Conservation (phyloP, 2,113 vertebrate species). For the Eolophus roseicapilla region DNA sequence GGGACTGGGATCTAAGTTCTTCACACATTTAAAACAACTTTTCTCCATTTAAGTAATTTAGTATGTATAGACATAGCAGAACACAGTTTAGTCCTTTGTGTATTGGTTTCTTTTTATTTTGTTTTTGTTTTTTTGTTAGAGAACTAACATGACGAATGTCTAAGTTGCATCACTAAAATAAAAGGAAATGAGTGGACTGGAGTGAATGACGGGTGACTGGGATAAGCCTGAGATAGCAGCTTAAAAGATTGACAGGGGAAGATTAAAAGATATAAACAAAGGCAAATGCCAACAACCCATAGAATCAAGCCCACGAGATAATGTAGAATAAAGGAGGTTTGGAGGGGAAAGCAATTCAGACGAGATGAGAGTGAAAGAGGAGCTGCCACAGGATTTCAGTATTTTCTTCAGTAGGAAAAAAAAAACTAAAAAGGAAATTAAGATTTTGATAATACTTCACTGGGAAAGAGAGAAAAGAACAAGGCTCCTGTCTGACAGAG, state of each 20-base stretch:
- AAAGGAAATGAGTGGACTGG: slow-evolving; percentile 3
- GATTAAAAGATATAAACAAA: slow-evolving; percentile 62
- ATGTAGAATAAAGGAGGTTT: slow-evolving; percentile 7
- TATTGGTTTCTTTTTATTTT: background rate
- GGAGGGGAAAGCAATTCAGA: background rate
- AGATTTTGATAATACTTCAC: background rate
- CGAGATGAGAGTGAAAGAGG: background rate
- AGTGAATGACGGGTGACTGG: slow-evolving; percentile 43
- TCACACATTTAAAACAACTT: background rate
- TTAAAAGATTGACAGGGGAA: slow-evolving; percentile 40
- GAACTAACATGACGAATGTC: background rate
- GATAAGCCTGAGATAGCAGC: slow-evolving; percentile 53
- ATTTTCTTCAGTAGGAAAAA: background rate
- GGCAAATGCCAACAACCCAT: background rate
- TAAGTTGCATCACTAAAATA: background rate
- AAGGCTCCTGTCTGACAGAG: background rate
- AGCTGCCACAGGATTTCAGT: background rate
- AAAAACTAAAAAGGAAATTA: background rate
- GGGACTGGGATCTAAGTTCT: background rate
- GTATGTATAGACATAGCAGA: background rate
- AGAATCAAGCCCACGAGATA: slow-evolving; percentile 5
- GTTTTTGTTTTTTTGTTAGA: background rate
- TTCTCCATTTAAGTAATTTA: background rate
- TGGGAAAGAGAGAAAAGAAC: background rate
- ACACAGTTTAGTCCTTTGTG: background rate